Evolutionary conservation across 2,888 invertebrate genomes (phyloP).

Genomic region (Ommatoiulus sabulosus): DNA sequence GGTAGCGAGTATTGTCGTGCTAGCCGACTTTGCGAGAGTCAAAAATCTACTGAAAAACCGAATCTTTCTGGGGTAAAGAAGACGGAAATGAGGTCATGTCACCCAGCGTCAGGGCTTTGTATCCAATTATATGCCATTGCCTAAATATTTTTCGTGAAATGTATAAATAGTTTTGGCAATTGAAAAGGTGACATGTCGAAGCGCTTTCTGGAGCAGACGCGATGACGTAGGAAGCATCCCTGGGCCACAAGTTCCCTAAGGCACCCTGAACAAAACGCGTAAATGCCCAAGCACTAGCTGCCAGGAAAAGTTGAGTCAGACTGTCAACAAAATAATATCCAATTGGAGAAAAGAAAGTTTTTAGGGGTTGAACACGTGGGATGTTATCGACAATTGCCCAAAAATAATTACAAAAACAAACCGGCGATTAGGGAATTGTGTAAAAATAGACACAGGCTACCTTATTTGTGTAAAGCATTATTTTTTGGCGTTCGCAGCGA

Average conservation of each 20-base stretch:
- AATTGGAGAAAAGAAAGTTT: background rate
- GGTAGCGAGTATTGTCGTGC: background rate
- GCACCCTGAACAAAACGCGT: background rate
- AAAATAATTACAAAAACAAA: constrained; percentile 1
- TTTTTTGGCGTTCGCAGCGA: background rate
- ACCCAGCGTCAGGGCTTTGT: constrained; percentile 23
- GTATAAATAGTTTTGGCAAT: constrained; percentile 36
- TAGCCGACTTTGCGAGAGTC: background rate
- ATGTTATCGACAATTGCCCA: constrained; percentile 3
- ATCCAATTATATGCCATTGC: constrained; percentile 24
- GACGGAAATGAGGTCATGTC: constrained; percentile 43
- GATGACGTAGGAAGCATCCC: constrained; percentile 29
- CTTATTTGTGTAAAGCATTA: background rate
- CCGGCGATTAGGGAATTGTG: background rate
- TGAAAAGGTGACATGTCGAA: constrained; percentile 23
- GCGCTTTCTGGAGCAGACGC: constrained; percentile 7
- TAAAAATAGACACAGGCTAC: background rate
- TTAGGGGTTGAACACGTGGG: background rate
- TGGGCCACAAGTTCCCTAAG: constrained; percentile 4
- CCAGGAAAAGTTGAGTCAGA: background rate
- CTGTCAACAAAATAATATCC: too few relatives aligned
- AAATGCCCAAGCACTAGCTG: background rate
- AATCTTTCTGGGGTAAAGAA: constrained; percentile 2
- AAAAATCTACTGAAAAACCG: background rate
- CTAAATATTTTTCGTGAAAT: constrained; percentile 22